These are phyloP conservation scores for Scaptomyza caliginosa DNA, from an alignment of 2,888 invertebrate genomes.

Conservation along the genomic window DNA sequence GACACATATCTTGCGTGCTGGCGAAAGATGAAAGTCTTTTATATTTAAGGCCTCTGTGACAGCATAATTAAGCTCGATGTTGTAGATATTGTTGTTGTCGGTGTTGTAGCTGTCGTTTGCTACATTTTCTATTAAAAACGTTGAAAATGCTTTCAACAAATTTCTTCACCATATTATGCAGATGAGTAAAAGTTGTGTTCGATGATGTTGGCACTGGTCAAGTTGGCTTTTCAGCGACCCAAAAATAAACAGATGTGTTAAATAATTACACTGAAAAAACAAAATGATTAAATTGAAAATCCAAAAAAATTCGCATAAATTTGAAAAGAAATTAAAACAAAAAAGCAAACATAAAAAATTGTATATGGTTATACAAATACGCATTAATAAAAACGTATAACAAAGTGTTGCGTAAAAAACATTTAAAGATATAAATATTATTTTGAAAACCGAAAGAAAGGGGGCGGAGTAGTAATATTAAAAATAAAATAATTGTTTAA, in stretches of 20 bases:
- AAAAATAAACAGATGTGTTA: constrained; percentile 11
- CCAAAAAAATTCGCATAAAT: neutral
- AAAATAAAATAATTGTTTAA: neutral
- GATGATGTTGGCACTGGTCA: constrained; percentile 24
- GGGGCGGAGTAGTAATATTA: too few species aligned
- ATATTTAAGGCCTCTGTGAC: constrained; percentile 64
- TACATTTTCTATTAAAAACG: constrained; percentile 57
- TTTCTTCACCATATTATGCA: constrained; percentile 64
- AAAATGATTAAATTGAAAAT: neutral
- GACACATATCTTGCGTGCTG: constrained; percentile 26
- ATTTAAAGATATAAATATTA: neutral
- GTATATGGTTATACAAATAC: constrained; percentile 20
- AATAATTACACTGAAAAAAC: constrained; percentile 12
- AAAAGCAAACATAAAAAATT: constrained; percentile 16
- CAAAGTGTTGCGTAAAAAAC: neutral
- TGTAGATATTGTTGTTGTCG: constrained; percentile 21
- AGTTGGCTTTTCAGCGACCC: constrained; percentile 3
- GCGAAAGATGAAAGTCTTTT: constrained; percentile 77
- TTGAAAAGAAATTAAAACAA: constrained; percentile 11
- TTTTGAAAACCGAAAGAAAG: too few species aligned
- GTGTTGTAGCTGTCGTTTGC: constrained; percentile 41
- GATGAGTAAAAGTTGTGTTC: constrained; percentile 64
- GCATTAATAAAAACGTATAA: constrained; percentile 19
- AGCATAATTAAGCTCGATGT: constrained; percentile 71
- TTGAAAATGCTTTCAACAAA: constrained; percentile 63